Percentiles rank a stretch among this genome's conserved stretches.
Evolutionary conservation across 2,113 vertebrate species (phyloP).

Genomic region (Anser cygnoides): DNA sequence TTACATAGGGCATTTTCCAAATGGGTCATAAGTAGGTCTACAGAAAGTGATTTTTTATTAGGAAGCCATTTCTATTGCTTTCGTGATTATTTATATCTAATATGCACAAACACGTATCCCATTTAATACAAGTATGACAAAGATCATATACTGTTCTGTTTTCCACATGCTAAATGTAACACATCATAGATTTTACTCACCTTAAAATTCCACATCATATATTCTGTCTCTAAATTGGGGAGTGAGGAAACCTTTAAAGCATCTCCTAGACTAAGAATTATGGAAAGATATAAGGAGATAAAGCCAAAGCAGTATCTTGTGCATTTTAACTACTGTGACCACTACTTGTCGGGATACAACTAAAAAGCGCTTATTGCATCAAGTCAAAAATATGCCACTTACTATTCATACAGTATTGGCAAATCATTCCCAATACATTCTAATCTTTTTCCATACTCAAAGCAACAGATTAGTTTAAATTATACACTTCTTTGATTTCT

Average conservation of each 20-base stretch:
- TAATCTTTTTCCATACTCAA: not conserved
- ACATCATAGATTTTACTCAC: not conserved
- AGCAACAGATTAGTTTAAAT: not conserved
- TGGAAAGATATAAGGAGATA: not conserved
- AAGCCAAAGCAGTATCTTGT: not conserved
- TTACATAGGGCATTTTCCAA: not conserved
- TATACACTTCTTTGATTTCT: not conserved
- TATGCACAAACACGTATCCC: not conserved
- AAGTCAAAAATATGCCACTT: not conserved
- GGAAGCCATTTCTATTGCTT: not conserved
- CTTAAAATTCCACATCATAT: not conserved
- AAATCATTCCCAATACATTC: not conserved
- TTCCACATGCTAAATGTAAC: not conserved
- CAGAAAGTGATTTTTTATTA: not conserved
- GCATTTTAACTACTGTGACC: not conserved
- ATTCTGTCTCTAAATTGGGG: not conserved
- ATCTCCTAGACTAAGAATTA: not conserved
- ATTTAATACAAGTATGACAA: not conserved
- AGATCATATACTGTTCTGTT: not conserved
- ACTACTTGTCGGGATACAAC: not conserved
- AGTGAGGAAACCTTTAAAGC: not conserved
- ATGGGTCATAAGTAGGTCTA: not conserved
- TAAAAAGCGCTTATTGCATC: not conserved
- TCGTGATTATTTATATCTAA: not conserved
- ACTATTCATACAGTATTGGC: not conserved